Evolutionary conservation across 2,113 vertebrate genomes (phyloP).

Genomic region (Ceyx cyanopectus): DNA sequence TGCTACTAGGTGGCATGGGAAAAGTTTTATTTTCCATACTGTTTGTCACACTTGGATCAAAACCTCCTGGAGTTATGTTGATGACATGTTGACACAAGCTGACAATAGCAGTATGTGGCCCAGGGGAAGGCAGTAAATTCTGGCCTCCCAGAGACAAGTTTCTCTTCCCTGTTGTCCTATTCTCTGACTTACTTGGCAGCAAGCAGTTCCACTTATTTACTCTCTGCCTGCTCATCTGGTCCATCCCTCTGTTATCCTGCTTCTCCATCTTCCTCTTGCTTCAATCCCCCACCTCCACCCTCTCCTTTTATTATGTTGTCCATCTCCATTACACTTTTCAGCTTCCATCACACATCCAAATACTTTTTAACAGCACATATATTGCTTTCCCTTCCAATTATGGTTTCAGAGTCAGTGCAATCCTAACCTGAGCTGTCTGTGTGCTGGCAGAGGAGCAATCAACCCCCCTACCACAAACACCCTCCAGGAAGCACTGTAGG

Average conservation of each 20-base stretch:
- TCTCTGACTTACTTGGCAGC: background rate
- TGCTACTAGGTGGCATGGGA: background rate
- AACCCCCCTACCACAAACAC: accelerated
- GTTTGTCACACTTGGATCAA: background rate
- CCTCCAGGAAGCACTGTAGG: background rate
- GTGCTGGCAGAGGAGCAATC: background rate
- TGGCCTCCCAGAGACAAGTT: background rate
- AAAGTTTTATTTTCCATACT: background rate
- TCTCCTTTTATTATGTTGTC: background rate
- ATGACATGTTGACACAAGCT: background rate
- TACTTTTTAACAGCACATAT: background rate
- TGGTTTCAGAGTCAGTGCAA: background rate
- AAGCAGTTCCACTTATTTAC: background rate
- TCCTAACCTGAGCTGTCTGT: background rate
- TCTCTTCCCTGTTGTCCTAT: background rate
- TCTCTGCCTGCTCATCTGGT: background rate
- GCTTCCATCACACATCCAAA: background rate
- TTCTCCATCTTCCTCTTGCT: background rate
- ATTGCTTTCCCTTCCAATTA: background rate
- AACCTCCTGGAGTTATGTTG: background rate
- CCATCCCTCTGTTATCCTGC: background rate
- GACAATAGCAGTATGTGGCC: background rate
- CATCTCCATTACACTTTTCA: background rate
- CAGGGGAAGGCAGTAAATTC: background rate
- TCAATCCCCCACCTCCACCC: accelerated